Base-by-base conservation (phyloP, 2,797 vertebrate genomes). In the Sternotherus odoratus region DNA sequence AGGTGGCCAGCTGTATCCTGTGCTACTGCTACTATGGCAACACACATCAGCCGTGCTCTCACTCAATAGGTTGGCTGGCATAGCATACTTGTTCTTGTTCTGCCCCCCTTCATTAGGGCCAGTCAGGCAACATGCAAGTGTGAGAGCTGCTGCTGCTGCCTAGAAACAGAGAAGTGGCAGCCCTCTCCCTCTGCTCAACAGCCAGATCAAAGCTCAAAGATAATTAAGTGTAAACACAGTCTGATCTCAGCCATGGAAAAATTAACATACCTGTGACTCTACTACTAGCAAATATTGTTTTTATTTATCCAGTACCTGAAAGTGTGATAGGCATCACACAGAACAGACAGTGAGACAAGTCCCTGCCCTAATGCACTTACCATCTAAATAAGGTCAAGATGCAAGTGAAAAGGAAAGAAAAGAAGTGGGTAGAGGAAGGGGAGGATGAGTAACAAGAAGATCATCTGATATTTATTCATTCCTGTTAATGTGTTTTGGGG, bases 1-100 rank as follows among this genome's bases (percentile, higher is more conserved):
- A 95, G 93, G 95, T 79, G 1, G 85, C 92, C 94, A 89, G 94
- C 93, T 95, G 89, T 88, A 94, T 92, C 91, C 91, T 94, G 85
- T 92, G 77, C 91, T 87, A 86, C 93, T 78, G 97, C 94, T 96
- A 9, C 97, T 95, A 96, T 97, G 94, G 96, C 93, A 97, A 97
- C 96, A 10, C 0, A 0, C 36, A 90, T 66, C 81, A 82, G 93
- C 90, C 83, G 3, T 0, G 0, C 89, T 91, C 7, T 85, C 50
- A 63, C 85, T 77, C 72, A 4, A 60, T 1, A 48, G 60, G 54
- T 75, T 60, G 89, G 51, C 2, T 95, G 82, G 60, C 66, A 13
- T 0, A 3, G 69, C 83, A 33, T 82, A 26, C 91, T 48, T 87
- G 77, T 78, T 91, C 53, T 82, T 5, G 0, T 21, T 1, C 46